Evolutionary conservation across 2,113 vertebrate genomes (phyloP).

Genomic region (Athene cunicularia): DNA sequence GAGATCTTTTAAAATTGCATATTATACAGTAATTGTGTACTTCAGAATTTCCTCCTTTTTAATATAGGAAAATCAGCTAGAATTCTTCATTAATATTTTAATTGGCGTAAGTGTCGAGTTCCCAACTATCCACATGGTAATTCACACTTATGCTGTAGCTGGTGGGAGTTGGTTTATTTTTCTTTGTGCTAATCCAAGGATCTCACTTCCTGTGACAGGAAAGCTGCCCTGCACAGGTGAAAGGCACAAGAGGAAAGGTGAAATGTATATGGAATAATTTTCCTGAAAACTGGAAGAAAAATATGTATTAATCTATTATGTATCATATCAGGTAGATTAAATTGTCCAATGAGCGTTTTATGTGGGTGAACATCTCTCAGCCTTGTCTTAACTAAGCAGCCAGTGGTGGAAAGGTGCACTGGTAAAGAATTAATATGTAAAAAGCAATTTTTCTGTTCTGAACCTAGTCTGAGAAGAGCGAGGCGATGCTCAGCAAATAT

Average conservation of each 20-base stretch:
- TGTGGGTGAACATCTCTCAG: background rate
- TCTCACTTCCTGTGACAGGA: slow-evolving; percentile 17
- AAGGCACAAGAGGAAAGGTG: slow-evolving; percentile 13
- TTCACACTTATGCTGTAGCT: background rate
- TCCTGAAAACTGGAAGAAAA: background rate
- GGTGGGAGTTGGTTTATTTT: slow-evolving; percentile 50
- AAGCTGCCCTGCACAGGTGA: background rate
- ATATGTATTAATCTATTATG: background rate
- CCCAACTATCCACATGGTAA: slow-evolving; percentile 32
- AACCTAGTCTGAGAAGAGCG: background rate
- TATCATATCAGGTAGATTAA: background rate
- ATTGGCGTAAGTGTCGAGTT: slow-evolving; percentile 18
- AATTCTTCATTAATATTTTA: slow-evolving; percentile 57
- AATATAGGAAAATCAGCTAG: background rate
- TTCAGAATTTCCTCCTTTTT: background rate
- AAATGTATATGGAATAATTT: background rate
- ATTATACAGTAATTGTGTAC: background rate
- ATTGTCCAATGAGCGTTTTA: background rate
- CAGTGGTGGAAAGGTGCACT: background rate
- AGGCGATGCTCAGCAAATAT: background rate
- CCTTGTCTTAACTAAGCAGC: background rate
- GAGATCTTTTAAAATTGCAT: background rate
- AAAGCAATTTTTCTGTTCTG: background rate
- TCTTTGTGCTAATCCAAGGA: slow-evolving; percentile 33
- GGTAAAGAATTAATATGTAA: background rate